These are phyloP conservation scores for Catharus fuscescens DNA, from an alignment of 2,113 vertebrate species.

Conservation along the genomic window DNA sequence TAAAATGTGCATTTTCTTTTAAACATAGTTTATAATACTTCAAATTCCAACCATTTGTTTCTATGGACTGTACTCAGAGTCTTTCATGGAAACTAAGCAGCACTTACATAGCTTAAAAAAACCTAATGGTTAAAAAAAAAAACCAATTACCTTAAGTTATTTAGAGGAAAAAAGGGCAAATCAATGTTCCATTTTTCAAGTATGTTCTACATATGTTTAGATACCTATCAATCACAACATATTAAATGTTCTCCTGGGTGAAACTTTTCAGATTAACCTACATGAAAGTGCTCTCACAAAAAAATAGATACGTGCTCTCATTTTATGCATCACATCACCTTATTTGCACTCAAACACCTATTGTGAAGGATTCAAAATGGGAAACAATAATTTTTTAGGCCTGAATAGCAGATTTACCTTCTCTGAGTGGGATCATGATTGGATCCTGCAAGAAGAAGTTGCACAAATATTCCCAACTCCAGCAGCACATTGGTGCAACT, in stretches of 20 bases:
- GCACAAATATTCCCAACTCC: neutral
- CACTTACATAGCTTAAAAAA: neutral
- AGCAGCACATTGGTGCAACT: neutral
- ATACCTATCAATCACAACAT: neutral
- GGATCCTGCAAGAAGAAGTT: neutral
- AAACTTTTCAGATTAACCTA: constrained; percentile 23
- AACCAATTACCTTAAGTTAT: neutral
- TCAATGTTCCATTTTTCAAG: constrained; percentile 6
- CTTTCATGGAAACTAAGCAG: neutral
- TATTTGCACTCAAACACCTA: neutral
- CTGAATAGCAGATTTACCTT: neutral
- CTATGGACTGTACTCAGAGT: neutral
- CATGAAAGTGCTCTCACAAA: neutral
- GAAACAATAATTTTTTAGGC: neutral
- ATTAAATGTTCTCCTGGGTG: neutral
- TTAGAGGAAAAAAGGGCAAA: neutral
- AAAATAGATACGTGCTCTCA: neutral
- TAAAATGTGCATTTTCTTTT: neutral
- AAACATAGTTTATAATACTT: neutral
- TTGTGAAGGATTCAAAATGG: neutral
- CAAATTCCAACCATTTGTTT: constrained; percentile 11
- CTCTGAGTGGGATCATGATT: neutral
- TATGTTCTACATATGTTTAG: constrained; percentile 15
- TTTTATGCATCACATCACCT: neutral
- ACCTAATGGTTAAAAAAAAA: neutral